A percentile compares a stretch with the other conserved stretches of the same genome.
These are phyloP conservation scores for Athetis lepigone DNA, from an alignment of 2,888 invertebrate species.

Conservation along the genomic window DNA sequence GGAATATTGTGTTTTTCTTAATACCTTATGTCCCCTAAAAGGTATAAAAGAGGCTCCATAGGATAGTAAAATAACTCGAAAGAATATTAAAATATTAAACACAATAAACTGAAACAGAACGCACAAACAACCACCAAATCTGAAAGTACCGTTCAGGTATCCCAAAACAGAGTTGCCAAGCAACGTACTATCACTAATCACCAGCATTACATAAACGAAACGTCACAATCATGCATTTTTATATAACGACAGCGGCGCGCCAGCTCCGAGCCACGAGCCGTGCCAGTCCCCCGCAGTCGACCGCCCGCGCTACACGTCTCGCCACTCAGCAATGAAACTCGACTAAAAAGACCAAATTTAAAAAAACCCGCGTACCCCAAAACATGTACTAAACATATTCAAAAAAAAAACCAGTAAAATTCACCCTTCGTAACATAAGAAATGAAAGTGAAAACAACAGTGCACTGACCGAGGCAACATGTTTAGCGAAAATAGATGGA, in stretches of 20 bases:
- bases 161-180: slow-evolving; percentile 65
- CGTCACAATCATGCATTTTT: slow-evolving; percentile 75
- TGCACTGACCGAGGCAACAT: slow-evolving; percentile 87
- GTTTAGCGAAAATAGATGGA: slow-evolving; percentile 88
- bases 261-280: slow-evolving; percentile 37
- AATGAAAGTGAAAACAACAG: slow-evolving; percentile 87
- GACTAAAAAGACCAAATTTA: slow-evolving; percentile 52
- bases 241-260: slow-evolving; percentile 66
- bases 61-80: not conserved
- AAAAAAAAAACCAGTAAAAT: slow-evolving; percentile 61
- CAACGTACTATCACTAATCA: slow-evolving; percentile 73
- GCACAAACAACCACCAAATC: slow-evolving; percentile 41
- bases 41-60: not conserved
- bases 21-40: not conserved
- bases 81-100: not conserved
- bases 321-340: slow-evolving; percentile 69
- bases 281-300: slow-evolving; percentile 63
- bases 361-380: slow-evolving; percentile 58
- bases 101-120: not conserved
- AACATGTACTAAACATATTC: slow-evolving; percentile 70
- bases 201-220: slow-evolving; percentile 68
- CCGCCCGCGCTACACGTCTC: slow-evolving; percentile 64
- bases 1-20: too few relatives aligned
- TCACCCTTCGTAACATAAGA: slow-evolving; percentile 60
- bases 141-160: slow-evolving; percentile 65